phyloP scores from a whole-genome alignment of 2,113 vertebrate species.

The Tachuris rubrigastra region DNA sequence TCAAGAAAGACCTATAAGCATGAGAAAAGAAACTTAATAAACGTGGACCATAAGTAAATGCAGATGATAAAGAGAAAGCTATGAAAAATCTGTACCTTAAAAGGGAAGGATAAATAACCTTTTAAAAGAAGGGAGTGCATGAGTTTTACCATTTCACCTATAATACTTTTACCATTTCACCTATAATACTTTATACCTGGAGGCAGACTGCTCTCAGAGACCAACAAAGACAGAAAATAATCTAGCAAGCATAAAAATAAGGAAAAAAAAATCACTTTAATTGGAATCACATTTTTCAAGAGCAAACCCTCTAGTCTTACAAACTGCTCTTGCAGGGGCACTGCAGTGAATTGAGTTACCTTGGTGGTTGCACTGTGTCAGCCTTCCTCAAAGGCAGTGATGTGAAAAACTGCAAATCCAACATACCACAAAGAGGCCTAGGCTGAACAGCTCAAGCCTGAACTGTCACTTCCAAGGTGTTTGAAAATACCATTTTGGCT shows the following conservation, averaged over 20 bases:
- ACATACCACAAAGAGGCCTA: not conserved
- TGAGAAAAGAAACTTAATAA: not conserved
- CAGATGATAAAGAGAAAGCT: not conserved
- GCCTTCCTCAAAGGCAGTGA: not conserved
- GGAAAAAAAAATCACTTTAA: not conserved
- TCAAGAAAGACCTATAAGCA: not conserved
- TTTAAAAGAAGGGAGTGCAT: not conserved
- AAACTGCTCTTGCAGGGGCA: not conserved
- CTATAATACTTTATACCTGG: not conserved
- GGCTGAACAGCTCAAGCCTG: not conserved
- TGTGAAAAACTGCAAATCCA: not conserved
- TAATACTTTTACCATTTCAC: not conserved
- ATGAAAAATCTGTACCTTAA: not conserved
- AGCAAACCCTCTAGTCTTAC: not conserved
- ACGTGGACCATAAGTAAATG: rapidly evolving
- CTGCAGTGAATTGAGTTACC: not conserved
- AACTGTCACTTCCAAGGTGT: not conserved
- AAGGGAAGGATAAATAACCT: not conserved
- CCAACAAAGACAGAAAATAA: not conserved
- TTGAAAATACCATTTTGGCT: not conserved
- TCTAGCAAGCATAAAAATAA: not conserved
- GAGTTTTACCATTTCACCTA: not conserved
- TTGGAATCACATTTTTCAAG: not conserved
- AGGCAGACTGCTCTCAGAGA: not conserved
- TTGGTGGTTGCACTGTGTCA: not conserved